These are phyloP conservation scores for Silvanus unidentatus DNA, from an alignment of 2,888 invertebrate genomes.

Conservation along the genomic window DNA sequence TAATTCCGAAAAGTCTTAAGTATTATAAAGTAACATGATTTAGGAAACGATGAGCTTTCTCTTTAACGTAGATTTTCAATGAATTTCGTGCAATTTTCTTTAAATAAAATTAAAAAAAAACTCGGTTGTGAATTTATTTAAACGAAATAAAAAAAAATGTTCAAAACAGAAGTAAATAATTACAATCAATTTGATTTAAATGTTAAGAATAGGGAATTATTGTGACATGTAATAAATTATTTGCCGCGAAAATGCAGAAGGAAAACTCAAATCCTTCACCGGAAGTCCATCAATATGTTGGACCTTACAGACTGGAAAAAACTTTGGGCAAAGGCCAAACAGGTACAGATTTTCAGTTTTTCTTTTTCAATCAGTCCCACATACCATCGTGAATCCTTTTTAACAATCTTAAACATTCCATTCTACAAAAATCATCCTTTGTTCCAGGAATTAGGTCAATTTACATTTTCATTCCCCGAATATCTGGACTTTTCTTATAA, in stretches of 20 bases:
- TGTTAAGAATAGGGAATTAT: conserved; percentile 6
- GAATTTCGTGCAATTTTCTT: not conserved
- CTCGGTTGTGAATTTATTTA: not conserved
- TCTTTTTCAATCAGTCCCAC: conserved; percentile 3
- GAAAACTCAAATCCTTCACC: conserved; percentile 45
- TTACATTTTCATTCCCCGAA: too few species aligned
- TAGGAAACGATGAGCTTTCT: too few species aligned
- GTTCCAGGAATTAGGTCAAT: too few species aligned
- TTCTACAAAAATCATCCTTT: too few species aligned
- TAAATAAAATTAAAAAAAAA: not conserved
- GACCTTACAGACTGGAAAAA: conserved; percentile 97
- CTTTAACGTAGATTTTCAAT: too few species aligned
- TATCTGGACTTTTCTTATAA: too few species aligned
- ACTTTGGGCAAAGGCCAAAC: conserved; percentile 99
- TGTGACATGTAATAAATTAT: conserved; percentile 18
- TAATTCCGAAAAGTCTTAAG: too few species aligned
- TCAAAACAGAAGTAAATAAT: not conserved
- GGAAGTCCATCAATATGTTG: conserved; percentile 89
- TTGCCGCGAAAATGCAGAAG: conserved; percentile 39
- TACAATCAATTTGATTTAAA: not conserved
- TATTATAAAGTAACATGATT: too few species aligned
- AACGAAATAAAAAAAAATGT: not conserved
- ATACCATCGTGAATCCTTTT: too few species aligned
- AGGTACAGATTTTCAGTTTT: conserved; percentile 57
- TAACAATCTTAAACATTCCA: too few species aligned